These are phyloP conservation scores for Sarcophaga variegata DNA, from an alignment of 2,888 invertebrate genomes.

Conservation along the genomic window DNA sequence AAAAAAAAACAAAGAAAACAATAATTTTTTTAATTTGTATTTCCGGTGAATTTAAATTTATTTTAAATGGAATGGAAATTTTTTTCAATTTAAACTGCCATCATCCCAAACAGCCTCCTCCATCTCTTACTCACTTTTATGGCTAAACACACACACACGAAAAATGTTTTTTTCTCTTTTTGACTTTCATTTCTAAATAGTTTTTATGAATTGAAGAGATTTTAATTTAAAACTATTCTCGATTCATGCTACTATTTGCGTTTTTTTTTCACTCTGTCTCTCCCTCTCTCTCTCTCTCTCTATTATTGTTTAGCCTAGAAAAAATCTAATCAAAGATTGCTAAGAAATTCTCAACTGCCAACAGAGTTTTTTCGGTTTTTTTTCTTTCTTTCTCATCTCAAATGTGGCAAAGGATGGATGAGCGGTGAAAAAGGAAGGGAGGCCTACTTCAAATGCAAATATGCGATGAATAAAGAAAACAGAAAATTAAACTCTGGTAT, in stretches of 20 bases:
- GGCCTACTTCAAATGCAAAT: neutral
- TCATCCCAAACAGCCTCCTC: too few species aligned
- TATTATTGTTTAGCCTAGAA: neutral
- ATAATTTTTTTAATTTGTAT: slow-evolving; percentile 62
- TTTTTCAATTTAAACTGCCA: slow-evolving; percentile 6
- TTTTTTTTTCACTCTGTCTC: too few species aligned
- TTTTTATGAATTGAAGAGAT: slow-evolving; percentile 51
- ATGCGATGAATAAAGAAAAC: slow-evolving; percentile 2
- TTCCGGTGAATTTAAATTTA: slow-evolving; percentile 54
- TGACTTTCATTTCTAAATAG: slow-evolving; percentile 23
- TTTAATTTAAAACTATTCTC: slow-evolving; percentile 56
- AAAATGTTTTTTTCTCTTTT: neutral
- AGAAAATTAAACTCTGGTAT: slow-evolving; percentile 20
- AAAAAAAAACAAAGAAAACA: neutral
- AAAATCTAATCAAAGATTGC: slow-evolving; percentile 30
- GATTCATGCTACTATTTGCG: neutral
- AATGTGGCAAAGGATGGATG: too few species aligned
- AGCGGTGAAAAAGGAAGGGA: neutral
- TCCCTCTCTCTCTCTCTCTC: too few species aligned
- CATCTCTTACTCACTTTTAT: too few species aligned
- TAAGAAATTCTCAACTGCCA: slow-evolving; percentile 37
- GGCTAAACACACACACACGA: neutral
- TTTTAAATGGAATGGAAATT: slow-evolving; percentile 53
- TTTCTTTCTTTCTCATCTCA: neutral
- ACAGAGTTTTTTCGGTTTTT: neutral